Evolutionary conservation across 2,888 invertebrate genomes (phyloP), one percentile per base, ranked within the genome.

Genomic region (Rhamphomyia laevipes): DNA sequence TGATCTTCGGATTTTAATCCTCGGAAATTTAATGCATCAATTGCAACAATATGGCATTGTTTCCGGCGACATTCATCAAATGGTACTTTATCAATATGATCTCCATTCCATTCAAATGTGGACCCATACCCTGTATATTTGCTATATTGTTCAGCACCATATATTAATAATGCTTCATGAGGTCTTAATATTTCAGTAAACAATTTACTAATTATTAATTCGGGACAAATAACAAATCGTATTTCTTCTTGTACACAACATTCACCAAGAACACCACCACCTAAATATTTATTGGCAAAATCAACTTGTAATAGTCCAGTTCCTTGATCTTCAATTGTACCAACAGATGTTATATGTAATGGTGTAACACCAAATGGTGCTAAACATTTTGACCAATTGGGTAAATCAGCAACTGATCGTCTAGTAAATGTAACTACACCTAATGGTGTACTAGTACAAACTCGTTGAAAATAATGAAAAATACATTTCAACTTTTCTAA

Each of bases 231-330:
- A 13, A 91, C 79, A 67, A 96, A 97, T 45, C 95, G 77, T 56
- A 99, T 97, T 73, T 99, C 97, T 68, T 99, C 97, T 69, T 97
- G 97, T 1, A 97, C 96, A 64, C 88, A 88, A 0, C 97, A 97
- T 52, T 77, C 73, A 0, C 84, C 80, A 16, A 97, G 68, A 1
- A 96, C 94, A 1, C 96, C 96, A 2, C 96, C 96, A 1, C 97
- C 97, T 9, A 96, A 73, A 63, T 73, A 86, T 64, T 85, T 89
- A 71, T 96, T 95, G 30, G 95, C 96, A 75, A 96, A 96, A 70
- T 96, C 95, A 27, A 94, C 86, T 78, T 96, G 89, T 56, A 95
- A 73, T 60, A 90, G 74, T 2, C 88, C 92, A 21, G 68, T 61
- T 44, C 84, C 84, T 47, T 90, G 80, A 57, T 86, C 82, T 70